A percentile compares a stretch with the other conserved stretches of the same genome.
These are phyloP conservation scores for Abscondita cerata DNA, from an alignment of 2,888 invertebrate species.

Conservation along the genomic window DNA sequence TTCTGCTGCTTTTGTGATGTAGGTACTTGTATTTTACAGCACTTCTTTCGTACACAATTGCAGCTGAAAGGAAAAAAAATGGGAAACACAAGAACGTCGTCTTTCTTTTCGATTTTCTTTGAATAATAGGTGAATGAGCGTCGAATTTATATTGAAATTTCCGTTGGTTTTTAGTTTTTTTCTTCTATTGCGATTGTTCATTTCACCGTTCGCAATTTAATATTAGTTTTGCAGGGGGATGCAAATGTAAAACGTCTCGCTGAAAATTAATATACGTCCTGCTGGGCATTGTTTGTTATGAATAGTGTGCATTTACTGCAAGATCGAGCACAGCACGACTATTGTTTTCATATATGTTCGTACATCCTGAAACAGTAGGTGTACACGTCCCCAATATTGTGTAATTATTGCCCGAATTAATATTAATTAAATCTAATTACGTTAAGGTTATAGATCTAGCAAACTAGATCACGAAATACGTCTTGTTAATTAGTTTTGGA, in stretches of 20 bases:
- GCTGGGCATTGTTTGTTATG: constrained; percentile 44
- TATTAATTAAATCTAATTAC: constrained; percentile 20
- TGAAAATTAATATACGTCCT: constrained; percentile 46
- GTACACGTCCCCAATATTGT: constrained; percentile 17
- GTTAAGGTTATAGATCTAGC: too few relatives aligned
- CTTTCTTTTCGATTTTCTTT: constrained; percentile 1
- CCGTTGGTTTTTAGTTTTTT: not conserved
- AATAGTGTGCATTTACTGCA: constrained; percentile 48
- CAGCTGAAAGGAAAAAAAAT: constrained; percentile 16
- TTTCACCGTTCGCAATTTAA: not conserved
- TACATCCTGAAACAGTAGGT: constrained; percentile 27
- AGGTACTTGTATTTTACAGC: too few relatives aligned
- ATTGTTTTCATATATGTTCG: constrained; percentile 40
- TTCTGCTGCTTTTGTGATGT: not conserved
- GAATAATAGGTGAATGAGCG: not conserved
- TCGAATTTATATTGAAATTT: constrained; percentile 1
- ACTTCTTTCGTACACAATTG: not conserved
- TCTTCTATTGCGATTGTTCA: constrained; percentile 1
- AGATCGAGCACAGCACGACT: constrained; percentile 46
- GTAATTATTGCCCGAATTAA: constrained; percentile 27
- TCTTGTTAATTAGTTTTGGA: too few relatives aligned
- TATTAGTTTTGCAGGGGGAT: constrained; percentile 5
- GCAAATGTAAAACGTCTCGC: constrained; percentile 19
- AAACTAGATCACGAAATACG: too few relatives aligned
- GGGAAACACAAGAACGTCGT: constrained; percentile 15